These are phyloP conservation scores for Colinus virginianus DNA, from an alignment of 2,113 vertebrate species.

Conservation along the genomic window DNA sequence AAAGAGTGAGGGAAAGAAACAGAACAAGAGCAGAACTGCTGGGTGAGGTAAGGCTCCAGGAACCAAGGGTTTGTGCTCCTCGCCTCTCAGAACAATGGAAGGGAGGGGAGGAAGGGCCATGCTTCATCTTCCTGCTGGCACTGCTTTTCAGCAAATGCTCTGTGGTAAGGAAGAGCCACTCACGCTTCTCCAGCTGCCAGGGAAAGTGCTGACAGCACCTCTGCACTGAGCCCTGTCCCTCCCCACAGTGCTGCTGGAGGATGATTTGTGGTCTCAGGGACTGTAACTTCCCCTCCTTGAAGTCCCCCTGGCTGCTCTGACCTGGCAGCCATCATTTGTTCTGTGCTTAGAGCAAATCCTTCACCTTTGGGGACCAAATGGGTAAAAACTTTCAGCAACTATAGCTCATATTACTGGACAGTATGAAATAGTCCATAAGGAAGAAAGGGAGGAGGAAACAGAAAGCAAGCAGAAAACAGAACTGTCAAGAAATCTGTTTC, in stretches of 20 bases:
- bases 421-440: neutral
- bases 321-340: neutral
- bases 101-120: neutral
- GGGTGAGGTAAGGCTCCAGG: neutral
- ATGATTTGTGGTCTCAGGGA: neutral
- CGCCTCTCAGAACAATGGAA: conserved; percentile 39
- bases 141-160: conserved; percentile 36
- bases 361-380: neutral
- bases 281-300: neutral
- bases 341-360: neutral
- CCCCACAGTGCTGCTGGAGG: neutral
- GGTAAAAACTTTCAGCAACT: neutral
- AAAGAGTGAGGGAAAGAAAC: neutral
- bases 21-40: neutral
- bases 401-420: neutral
- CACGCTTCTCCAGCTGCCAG: neutral
- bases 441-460: neutral
- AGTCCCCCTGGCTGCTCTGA: neutral
- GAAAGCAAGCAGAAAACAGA: neutral
- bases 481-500: neutral
- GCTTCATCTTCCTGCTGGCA: conserved; percentile 35
- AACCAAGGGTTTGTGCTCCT: neutral
- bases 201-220: conserved; percentile 33
- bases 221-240: neutral
- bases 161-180: conserved; percentile 12